Evolutionary conservation across 1,140 invertebrate species (phyloP).

Genomic region (Drosophila tani): DNA sequence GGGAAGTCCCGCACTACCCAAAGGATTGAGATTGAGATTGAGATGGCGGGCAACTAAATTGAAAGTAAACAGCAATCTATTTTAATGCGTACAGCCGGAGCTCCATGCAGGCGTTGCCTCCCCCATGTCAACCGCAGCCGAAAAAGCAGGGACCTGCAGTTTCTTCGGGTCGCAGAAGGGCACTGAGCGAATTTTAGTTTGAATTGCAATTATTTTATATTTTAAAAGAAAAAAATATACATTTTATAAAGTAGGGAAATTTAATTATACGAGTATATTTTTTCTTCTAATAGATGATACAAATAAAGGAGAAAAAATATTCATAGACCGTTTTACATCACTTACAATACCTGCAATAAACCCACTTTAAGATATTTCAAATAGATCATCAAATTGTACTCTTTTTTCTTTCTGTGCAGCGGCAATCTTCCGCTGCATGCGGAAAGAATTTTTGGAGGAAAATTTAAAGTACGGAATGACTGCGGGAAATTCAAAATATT

Average conservation of each 20-base stretch:
- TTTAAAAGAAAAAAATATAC: not conserved
- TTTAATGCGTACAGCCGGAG: conserved; percentile 49
- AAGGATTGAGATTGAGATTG: conserved; percentile 49
- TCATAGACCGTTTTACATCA: not conserved
- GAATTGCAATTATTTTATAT: not conserved
- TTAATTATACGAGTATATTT: too few species aligned
- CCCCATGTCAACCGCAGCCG: conserved; percentile 28
- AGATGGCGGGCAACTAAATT: conserved; percentile 65
- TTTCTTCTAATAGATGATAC: too few species aligned
- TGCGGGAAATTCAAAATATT: conserved; percentile 31
- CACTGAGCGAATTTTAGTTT: not conserved
- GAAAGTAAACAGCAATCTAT: conserved; percentile 79
- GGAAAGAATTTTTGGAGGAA: conserved; percentile 8
- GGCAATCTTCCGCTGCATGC: conserved; percentile 2
- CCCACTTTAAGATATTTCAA: too few species aligned
- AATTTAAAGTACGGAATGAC: not conserved
- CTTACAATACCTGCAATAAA: too few species aligned
- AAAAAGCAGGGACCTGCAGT: conserved; percentile 21
- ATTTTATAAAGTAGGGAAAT: not conserved
- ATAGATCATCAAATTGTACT: too few species aligned
- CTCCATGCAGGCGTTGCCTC: conserved; percentile 2
- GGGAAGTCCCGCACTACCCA: conserved; percentile 14
- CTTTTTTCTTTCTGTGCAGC: not conserved
- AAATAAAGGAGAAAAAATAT: not conserved
- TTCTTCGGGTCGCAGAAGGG: not conserved